Evolutionary conservation across 2,797 vertebrate species (phyloP).

Genomic region (Enteromius treurensis): DNA sequence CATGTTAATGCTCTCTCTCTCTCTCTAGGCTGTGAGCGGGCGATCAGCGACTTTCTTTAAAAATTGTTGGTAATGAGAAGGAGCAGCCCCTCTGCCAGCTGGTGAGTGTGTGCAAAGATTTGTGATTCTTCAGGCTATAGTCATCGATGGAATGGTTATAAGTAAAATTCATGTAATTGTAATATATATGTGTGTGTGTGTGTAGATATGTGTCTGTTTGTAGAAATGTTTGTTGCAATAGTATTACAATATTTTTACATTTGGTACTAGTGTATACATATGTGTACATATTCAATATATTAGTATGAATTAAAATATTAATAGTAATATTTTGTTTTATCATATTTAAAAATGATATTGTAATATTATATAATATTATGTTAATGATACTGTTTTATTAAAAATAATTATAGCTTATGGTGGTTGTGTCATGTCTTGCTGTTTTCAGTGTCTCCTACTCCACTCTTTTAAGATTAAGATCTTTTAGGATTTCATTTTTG

Average conservation of each 20-base stretch:
- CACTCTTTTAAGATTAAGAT: background rate
- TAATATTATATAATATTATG: no score
- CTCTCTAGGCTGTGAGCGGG: slow-evolving; percentile 32
- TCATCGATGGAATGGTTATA: background rate
- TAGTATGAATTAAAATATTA: background rate
- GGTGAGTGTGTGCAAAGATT: slow-evolving; percentile 41
- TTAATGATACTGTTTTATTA: background rate
- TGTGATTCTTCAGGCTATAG: background rate
- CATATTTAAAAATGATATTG: background rate
- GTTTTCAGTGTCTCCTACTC: background rate
- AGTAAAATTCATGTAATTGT: background rate
- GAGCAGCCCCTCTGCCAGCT: slow-evolving; percentile 49
- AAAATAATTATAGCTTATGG: background rate
- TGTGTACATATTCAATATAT: background rate
- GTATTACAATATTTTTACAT: background rate
- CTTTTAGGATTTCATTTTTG: no score
- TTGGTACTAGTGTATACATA: background rate
- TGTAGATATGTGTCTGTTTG: background rate
- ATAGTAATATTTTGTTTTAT: background rate
- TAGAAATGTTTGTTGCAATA: background rate
- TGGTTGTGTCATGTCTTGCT: background rate
- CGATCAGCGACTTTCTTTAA: slow-evolving; percentile 1
- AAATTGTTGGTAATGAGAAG: slow-evolving; percentile 62
- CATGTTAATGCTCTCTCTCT: background rate
- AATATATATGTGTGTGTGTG: no score